Conservation (phyloP, 1,140 invertebrate genomes). For the Aphelinus atriplicis region DNA sequence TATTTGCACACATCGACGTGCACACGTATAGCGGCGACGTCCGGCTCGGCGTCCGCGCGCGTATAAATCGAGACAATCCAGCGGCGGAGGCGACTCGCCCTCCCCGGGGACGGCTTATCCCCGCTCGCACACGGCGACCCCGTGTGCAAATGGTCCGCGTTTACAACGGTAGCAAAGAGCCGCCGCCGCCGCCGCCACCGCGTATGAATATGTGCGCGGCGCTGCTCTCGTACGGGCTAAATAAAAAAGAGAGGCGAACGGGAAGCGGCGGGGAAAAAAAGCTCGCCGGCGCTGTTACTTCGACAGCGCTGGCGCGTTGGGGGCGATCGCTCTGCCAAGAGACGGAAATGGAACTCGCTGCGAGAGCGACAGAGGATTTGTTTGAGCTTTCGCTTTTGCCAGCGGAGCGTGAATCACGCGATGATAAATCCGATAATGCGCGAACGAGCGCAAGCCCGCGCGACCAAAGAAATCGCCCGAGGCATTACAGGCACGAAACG, state of each 20-base stretch:
- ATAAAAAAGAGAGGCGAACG: slow-evolving; percentile 46
- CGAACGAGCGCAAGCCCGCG: neutral
- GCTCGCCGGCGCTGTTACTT: slow-evolving; percentile 7
- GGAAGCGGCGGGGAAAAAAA: slow-evolving; percentile 33
- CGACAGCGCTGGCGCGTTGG: neutral
- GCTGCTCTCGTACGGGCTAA: slow-evolving; percentile 39
- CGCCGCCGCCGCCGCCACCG: slow-evolving; percentile 1
- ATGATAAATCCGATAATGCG: neutral
- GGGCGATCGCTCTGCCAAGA: neutral
- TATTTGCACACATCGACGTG: neutral
- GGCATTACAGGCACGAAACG: too few relatives aligned
- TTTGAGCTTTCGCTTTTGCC: neutral
- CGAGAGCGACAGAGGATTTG: neutral
- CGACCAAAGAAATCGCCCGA: neutral
- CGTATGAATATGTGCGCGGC: slow-evolving; percentile 61
- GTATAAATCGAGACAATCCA: slow-evolving; percentile 62
- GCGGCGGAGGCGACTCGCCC: slow-evolving; percentile 42
- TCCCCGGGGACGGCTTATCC: slow-evolving; percentile 47
- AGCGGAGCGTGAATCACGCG: neutral
- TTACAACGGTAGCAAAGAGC: slow-evolving; percentile 61
- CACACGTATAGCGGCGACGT: slow-evolving; percentile 10
- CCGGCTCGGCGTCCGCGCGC: slow-evolving; percentile 42
- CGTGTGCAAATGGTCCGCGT: slow-evolving; percentile 60
- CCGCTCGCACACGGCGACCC: slow-evolving; percentile 42
- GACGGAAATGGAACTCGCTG: neutral